Evolutionary conservation across 2,888 invertebrate genomes (phyloP), one percentile per base, ranked within the genome.

Genomic region (Ferrisia virgata): DNA sequence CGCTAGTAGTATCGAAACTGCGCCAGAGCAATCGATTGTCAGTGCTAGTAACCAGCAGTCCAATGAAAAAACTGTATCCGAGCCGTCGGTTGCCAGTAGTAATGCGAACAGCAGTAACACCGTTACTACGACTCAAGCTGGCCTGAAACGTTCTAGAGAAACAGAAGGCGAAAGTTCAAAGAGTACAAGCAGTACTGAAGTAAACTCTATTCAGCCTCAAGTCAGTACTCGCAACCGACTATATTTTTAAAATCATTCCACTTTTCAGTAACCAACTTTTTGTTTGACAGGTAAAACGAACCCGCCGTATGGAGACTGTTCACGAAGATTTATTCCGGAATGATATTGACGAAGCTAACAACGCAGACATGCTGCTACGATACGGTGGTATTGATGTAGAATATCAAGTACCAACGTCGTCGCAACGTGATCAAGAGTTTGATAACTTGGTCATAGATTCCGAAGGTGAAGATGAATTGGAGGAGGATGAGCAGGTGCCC

Each of bases 371-470:
- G 79, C 40, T 84, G 36, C 36, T 84, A 53, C n/a, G 58, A n/a
- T 84, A 84, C 25, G 28, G 84, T 2, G 79, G 79, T 25, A 39
- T 84, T 9, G 84, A 84, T 39, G 84, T 84, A n/a, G 94, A 94
- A 87, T 93, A 93, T 88, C 93, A 95, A 90, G 95, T 95, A 85
- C 95, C 95, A 8, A 95, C 95, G 0, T 95, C 95, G 28, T 95
- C 95, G 36, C 95, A 95, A 87, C 92, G 95, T 85, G 95, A 95
- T 88, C 95, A 95, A 88, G 90, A 95, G 87, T 95, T 95, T 87
- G 94, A 95, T 86, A 85, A 85, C 83, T 80, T 84, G 31, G 79
- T 79, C n/a, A 79, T 79, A 0, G 84, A 84, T 58, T 84, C 84
- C 15, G 82, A 86, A 86, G 86, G 82, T 43, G 87, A 86, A 83